Conservation (phyloP, 2,888 invertebrate genomes). For the Pardosa pseudoannulata region DNA sequence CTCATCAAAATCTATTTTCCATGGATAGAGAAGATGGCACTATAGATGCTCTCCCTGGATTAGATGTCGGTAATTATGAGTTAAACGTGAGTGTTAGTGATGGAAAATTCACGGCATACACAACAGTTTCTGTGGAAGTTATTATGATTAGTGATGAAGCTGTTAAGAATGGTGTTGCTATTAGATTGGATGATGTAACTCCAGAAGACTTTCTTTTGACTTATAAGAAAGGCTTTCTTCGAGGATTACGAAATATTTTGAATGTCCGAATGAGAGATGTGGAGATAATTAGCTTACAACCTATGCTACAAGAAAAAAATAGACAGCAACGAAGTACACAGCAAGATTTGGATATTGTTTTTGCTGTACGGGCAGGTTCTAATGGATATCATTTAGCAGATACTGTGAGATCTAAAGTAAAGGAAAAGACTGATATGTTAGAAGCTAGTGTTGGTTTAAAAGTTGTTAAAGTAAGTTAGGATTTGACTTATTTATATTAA, state of each 20-base stretch:
- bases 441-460: slow-evolving; percentile 84
- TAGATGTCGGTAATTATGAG: slow-evolving; percentile 90
- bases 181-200: slow-evolving; percentile 88
- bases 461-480: slow-evolving; percentile 76
- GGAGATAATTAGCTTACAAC: slow-evolving; percentile 90
- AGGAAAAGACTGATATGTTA: slow-evolving; percentile 82
- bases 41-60: slow-evolving; percentile 86
- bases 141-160: slow-evolving; percentile 88
- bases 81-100: slow-evolving; percentile 80
- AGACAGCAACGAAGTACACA: slow-evolving; percentile 40
- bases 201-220: slow-evolving; percentile 91
- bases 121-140: slow-evolving; percentile 86
- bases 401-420: slow-evolving; percentile 82
- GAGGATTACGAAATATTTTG: slow-evolving; percentile 87
- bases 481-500: not conserved
- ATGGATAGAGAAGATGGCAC: slow-evolving; percentile 89
- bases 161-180: slow-evolving; percentile 89
- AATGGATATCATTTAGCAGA: slow-evolving; percentile 81
- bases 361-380: slow-evolving; percentile 85
- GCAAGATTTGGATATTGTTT: slow-evolving; percentile 88
- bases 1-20: slow-evolving; percentile 82
- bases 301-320: slow-evolving; percentile 69
- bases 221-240: slow-evolving; percentile 89
- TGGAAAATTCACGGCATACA: slow-evolving; percentile 79
- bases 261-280: slow-evolving; percentile 86